Percentiles rank a stretch among this genome's conserved stretches.
These are phyloP conservation scores for Meteorus cinctellus DNA, from an alignment of 2,888 invertebrate species.

Conservation along the genomic window DNA sequence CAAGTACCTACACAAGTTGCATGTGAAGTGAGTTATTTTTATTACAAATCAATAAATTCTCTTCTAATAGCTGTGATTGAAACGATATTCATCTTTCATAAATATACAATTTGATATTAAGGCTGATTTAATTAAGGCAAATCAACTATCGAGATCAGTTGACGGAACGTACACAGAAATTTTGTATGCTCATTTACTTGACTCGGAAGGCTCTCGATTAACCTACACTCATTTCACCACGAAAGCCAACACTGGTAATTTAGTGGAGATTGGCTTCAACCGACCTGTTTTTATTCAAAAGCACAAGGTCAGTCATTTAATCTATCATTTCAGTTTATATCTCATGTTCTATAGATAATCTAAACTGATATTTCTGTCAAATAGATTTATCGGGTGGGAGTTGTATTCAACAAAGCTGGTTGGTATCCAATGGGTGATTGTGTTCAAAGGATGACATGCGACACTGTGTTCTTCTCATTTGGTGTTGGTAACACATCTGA, in stretches of 20 bases:
- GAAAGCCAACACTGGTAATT: constrained; percentile 82
- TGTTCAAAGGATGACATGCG: constrained; percentile 80
- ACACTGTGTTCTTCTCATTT: constrained; percentile 85
- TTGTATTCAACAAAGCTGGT: constrained; percentile 87
- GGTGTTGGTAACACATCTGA: constrained; percentile 83
- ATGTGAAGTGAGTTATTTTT: constrained; percentile 64
- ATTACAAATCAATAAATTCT: constrained; percentile 10
- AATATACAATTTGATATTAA: neutral
- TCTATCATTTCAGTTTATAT: neutral
- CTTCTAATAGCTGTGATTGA: neutral
- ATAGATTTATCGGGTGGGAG: constrained; percentile 86
- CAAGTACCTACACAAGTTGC: constrained; percentile 85
- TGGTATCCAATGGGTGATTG: constrained; percentile 88
- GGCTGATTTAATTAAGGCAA: neutral
- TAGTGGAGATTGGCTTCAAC: constrained; percentile 88
- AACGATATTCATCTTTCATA: neutral
- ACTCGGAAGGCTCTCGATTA: constrained; percentile 85
- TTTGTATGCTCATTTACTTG: constrained; percentile 86
- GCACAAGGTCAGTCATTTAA: constrained; percentile 76
- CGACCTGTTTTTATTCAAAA: constrained; percentile 85
- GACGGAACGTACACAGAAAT: constrained; percentile 81
- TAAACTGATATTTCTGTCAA: constrained; percentile 40
- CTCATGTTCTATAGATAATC: neutral
- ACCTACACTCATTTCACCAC: constrained; percentile 89
- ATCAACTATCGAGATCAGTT: constrained; percentile 22